These are phyloP conservation scores for Dione vanillae DNA, from an alignment of 2,888 invertebrate species.

Conservation along the genomic window DNA sequence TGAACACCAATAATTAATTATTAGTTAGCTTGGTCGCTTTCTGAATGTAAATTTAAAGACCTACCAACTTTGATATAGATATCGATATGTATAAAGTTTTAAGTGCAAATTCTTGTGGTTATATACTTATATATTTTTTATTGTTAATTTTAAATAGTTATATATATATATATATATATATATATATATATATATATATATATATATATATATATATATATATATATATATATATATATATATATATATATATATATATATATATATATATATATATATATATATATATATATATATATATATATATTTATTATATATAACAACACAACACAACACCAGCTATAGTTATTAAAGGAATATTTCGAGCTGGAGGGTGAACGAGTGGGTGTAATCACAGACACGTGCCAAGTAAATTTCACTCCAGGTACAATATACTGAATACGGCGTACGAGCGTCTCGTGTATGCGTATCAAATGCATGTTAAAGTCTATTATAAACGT, in stretches of 20 bases:
- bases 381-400: constrained; percentile 27
- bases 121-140: too few species aligned
- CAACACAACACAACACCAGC: constrained; percentile 5
- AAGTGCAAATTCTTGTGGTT: too few species aligned
- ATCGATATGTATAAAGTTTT: not conserved
- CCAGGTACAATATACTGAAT: constrained; percentile 14
- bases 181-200: not conserved
- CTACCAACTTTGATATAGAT: not conserved
- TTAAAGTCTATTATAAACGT: not conserved
- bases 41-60: not conserved
- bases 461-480: not conserved
- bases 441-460: not conserved
- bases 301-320: not conserved
- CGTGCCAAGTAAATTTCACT: constrained; percentile 17
- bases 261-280: not conserved
- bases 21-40: constrained; percentile 3
- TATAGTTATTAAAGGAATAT: constrained; percentile 4
- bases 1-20: constrained; percentile 10
- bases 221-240: not conserved
- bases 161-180: not conserved
- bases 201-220: not conserved
- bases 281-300: not conserved
- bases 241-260: not conserved
- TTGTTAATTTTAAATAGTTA: too few species aligned
- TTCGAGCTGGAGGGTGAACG: not conserved